Percentiles rank a stretch among this genome's conserved stretches.
These are phyloP conservation scores for Dolichallabes microphthalmus DNA, from an alignment of 2,113 vertebrate genomes.

Conservation along the genomic window DNA sequence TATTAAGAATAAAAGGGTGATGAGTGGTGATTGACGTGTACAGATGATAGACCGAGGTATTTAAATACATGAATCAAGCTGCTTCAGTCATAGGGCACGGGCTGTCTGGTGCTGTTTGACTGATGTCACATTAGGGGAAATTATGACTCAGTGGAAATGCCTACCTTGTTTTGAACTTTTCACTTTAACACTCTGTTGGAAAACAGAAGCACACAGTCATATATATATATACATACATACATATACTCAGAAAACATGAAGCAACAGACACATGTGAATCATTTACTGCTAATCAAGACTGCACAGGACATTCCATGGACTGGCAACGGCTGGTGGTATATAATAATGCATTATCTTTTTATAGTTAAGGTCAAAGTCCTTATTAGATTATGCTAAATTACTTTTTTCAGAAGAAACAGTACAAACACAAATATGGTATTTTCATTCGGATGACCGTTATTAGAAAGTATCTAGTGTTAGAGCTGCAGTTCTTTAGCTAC, in stretches of 20 bases:
- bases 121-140: not conserved
- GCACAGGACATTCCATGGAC: not conserved
- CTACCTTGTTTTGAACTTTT: constrained; percentile 66
- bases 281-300: not conserved
- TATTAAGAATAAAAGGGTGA: not conserved
- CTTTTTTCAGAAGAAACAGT: not conserved
- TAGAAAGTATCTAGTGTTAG: not conserved
- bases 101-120: not conserved
- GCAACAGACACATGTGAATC: constrained; percentile 26
- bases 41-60: not conserved
- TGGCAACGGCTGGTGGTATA: not conserved
- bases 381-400: not conserved
- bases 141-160: constrained; percentile 39
- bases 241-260: constrained; percentile 5
- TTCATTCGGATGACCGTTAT: not conserved
- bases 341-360: not conserved
- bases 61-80: not conserved
- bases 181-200: constrained; percentile 66
- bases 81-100: not conserved
- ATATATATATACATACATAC: not conserved
- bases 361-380: not conserved
- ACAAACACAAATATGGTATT: not conserved
- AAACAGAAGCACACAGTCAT: constrained; percentile 23
- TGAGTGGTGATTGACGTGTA: not conserved
- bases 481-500: not conserved